These are phyloP conservation scores for Sicus ferrugineus DNA, from an alignment of 2,888 invertebrate species.

Conservation along the genomic window DNA sequence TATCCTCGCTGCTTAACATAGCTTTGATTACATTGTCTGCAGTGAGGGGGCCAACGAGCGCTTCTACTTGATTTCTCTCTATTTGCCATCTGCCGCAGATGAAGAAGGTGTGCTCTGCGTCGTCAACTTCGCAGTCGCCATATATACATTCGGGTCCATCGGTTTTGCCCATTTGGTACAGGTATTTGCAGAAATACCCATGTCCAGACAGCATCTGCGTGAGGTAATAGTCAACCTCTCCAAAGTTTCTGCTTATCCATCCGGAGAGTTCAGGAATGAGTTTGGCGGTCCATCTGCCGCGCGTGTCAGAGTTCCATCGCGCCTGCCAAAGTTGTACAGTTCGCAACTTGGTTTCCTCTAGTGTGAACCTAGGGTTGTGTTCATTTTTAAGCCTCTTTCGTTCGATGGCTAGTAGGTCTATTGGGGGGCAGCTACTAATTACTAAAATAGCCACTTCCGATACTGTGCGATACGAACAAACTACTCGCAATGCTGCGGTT, in stretches of 20 bases:
- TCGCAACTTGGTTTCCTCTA: not conserved
- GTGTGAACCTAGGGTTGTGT: not conserved
- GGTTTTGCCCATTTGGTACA: too few relatives aligned
- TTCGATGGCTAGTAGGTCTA: not conserved
- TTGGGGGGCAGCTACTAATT: not conserved
- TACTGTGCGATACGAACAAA: constrained; percentile 12
- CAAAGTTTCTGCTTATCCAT: constrained; percentile 9
- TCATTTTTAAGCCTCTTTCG: constrained; percentile 2
- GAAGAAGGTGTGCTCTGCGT: constrained; percentile 14
- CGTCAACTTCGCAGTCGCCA: constrained; percentile 1
- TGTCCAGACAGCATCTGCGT: constrained; percentile 25
- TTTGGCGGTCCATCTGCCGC: constrained; percentile 14
- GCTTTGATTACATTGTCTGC: too few relatives aligned
- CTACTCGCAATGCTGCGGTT: not conserved
- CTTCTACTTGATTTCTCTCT: not conserved
- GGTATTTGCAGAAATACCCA: constrained; percentile 22
- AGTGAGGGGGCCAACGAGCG: not conserved
- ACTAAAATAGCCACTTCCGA: constrained; percentile 10
- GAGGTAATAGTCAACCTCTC: constrained; percentile 22
- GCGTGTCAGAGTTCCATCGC: constrained; percentile 1
- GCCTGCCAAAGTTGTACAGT: constrained; percentile 20
- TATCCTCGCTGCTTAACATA: too few relatives aligned
- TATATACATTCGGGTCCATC: constrained; percentile 21
- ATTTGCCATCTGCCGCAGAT: not conserved
- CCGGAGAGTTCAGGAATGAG: not conserved